Evolutionary conservation across 2,888 invertebrate genomes (phyloP).

Genomic region (Agrochola lota): DNA sequence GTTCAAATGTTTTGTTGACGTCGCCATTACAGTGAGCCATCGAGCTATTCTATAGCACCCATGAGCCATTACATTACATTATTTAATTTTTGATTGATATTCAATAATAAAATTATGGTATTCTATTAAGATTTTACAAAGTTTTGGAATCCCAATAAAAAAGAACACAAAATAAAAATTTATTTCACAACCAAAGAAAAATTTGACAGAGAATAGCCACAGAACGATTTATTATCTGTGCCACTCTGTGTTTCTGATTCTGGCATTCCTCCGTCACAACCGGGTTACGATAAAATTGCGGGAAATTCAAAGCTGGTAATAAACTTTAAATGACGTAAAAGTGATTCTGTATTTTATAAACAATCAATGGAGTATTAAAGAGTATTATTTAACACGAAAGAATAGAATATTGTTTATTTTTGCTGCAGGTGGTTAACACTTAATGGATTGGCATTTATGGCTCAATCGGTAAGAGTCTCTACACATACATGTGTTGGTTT

Average conservation of each 20-base stretch:
- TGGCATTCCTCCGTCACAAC: constrained; percentile 11
- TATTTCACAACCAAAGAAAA: neutral
- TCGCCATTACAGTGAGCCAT: constrained; percentile 40
- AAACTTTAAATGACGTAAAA: constrained; percentile 4
- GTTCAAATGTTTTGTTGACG: constrained; percentile 52
- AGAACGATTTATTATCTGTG: constrained; percentile 20
- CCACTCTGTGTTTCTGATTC: neutral
- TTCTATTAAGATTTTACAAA: neutral
- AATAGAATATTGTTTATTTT: neutral
- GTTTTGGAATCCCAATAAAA: neutral
- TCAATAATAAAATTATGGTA: no score
- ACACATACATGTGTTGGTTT: neutral
- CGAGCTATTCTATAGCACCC: neutral
- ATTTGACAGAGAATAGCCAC: neutral
- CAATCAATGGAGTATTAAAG: neutral
- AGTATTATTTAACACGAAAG: neutral
- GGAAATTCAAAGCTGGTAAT: constrained; percentile 28
- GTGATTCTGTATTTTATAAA: neutral
- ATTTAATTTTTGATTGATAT: neutral
- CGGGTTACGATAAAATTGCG: constrained; percentile 28
- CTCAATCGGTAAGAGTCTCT: neutral
- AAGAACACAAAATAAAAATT: no score
- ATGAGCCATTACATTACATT: neutral
- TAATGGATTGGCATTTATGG: neutral
- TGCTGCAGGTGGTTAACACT: neutral